A percentile compares a stretch with the other conserved stretches of the same genome.
phyloP scores from a whole-genome alignment of 2,888 invertebrate species.

The Abrostola tripartita region DNA sequence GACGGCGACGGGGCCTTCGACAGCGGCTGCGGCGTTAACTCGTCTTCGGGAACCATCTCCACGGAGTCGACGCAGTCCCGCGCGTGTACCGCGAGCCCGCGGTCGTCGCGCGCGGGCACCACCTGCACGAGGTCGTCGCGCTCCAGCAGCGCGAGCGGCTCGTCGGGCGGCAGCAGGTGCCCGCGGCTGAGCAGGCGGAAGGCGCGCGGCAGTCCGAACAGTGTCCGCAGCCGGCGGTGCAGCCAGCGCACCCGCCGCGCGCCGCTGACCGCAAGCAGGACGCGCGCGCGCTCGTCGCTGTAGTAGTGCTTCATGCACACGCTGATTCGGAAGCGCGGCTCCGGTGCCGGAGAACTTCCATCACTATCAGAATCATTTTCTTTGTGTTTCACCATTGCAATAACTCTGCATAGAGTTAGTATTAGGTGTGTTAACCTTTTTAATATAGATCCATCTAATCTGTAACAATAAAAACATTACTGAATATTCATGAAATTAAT shows the following conservation, averaged over 20 bases:
- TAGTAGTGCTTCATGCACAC: conserved; percentile 68
- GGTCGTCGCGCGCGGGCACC: background rate
- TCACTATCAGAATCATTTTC: conserved; percentile 20
- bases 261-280: conserved; percentile 52
- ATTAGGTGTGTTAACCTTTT: no score
- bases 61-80: background rate
- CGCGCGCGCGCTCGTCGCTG: conserved; percentile 65
- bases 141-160: conserved; percentile 70
- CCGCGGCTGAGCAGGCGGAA: conserved; percentile 61
- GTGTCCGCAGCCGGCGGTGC: conserved; percentile 64
- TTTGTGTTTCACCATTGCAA: conserved; percentile 32
- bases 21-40: no score
- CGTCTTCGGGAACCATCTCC: background rate
- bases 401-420: background rate
- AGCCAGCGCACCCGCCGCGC: conserved; percentile 68
- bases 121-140: conserved; percentile 67
- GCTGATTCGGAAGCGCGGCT: conserved; percentile 63
- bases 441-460: background rate
- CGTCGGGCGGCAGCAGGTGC: conserved; percentile 73
- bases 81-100: background rate
- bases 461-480: background rate
- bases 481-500: no score
- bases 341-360: conserved; percentile 3
- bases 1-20: conserved; percentile 4
- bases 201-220: conserved; percentile 60